A percentile compares a stretch with the other conserved stretches of the same genome.
Conservation (phyloP, 2,888 invertebrate genomes). For the Acheta domesticus region DNA sequence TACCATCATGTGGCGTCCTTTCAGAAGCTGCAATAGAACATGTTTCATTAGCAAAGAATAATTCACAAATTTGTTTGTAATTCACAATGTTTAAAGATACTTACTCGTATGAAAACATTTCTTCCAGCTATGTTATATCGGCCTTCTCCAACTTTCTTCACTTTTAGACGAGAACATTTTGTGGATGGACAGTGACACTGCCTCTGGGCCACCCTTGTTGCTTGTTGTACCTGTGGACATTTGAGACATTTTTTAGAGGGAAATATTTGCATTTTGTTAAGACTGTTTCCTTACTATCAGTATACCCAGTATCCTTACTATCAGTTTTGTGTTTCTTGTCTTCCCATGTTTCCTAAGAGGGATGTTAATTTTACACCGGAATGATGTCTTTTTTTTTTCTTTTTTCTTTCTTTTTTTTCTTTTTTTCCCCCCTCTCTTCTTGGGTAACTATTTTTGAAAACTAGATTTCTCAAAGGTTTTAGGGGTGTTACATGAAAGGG, state of each 20-base stretch:
- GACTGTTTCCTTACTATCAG: too few species aligned
- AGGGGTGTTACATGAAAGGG: too few species aligned
- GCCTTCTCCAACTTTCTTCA: slow-evolving; percentile 80
- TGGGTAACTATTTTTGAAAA: too few species aligned
- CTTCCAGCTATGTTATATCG: slow-evolving; percentile 82
- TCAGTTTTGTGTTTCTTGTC: too few species aligned
- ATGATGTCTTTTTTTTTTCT: too few species aligned
- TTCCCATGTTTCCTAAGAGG: too few species aligned
- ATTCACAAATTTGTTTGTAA: neutral
- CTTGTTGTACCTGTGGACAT: slow-evolving; percentile 59
- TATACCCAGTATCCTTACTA: too few species aligned
- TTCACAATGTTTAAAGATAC: slow-evolving; percentile 41
- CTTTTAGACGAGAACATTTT: slow-evolving; percentile 69
- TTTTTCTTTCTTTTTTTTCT: too few species aligned
- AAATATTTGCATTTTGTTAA: too few species aligned
- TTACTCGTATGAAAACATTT: slow-evolving; percentile 82
- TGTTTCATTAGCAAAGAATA: neutral
- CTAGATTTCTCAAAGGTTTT: too few species aligned
- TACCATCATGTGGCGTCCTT: slow-evolving; percentile 94
- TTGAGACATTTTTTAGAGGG: neutral
- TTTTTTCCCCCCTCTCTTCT: too few species aligned
- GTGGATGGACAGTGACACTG: slow-evolving; percentile 70
- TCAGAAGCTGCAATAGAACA: slow-evolving; percentile 64
- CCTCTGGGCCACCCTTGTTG: slow-evolving; percentile 68
- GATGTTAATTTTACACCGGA: too few species aligned